phyloP scores from a whole-genome alignment of 2,113 vertebrate species.

The Cyphomyrus plagiostoma region DNA sequence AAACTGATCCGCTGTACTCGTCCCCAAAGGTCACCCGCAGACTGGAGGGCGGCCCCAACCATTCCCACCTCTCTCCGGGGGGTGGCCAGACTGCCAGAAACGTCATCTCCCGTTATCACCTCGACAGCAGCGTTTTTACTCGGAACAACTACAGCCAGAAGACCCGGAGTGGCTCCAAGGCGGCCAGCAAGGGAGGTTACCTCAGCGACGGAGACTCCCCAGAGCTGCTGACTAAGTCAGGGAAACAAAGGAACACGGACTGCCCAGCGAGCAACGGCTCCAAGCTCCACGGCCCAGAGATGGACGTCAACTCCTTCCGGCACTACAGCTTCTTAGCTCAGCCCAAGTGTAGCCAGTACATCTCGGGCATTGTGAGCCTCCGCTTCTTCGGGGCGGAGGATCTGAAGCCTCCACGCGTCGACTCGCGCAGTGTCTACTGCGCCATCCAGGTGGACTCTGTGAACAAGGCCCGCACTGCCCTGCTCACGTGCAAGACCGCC shows the following conservation, averaged over 20 bases:
- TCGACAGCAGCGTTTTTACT: constrained; percentile 88
- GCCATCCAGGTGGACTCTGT: constrained; percentile 96
- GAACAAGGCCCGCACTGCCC: constrained; percentile 91
- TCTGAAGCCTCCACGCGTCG: constrained; percentile 84
- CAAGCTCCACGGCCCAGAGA: constrained; percentile 65
- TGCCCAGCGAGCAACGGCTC: constrained; percentile 45
- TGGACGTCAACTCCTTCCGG: constrained; percentile 89
- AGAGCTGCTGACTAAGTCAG: constrained; percentile 83
- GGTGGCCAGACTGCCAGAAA: constrained; percentile 74
- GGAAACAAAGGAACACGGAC: constrained; percentile 73
- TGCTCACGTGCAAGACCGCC: constrained; percentile 82
- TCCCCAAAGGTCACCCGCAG: constrained; percentile 38
- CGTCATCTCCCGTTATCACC: constrained; percentile 92
- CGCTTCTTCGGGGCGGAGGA: constrained; percentile 96
- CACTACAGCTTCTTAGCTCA: constrained; percentile 92
- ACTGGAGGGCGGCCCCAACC: constrained; percentile 36
- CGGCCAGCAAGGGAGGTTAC: constrained; percentile 88
- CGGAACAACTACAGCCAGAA: constrained; percentile 78
- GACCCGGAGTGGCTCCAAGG: constrained; percentile 72
- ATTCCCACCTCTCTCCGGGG: constrained; percentile 55
- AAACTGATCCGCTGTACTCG: constrained; percentile 49
- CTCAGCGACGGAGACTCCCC: constrained; percentile 95
- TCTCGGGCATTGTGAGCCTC: constrained; percentile 92
- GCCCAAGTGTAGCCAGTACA: constrained; percentile 85
- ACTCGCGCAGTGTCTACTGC: constrained; percentile 93